These are phyloP conservation scores for Automeris io DNA, from an alignment of 2,888 invertebrate species.

Conservation along the genomic window DNA sequence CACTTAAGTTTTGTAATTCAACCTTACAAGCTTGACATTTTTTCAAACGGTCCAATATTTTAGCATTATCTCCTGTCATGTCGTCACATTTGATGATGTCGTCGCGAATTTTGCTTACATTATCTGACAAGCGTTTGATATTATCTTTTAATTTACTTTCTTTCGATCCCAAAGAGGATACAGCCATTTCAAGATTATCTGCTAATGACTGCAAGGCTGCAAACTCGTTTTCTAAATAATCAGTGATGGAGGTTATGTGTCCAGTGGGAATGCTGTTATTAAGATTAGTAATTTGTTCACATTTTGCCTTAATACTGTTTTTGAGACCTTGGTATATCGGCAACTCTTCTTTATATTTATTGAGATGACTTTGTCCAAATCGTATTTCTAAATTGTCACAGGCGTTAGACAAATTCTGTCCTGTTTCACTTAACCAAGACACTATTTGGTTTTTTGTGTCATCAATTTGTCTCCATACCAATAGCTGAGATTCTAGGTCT, in stretches of 20 bases:
- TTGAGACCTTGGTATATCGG: conserved; percentile 86
- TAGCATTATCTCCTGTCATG: conserved; percentile 90
- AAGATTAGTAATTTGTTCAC: conserved; percentile 85
- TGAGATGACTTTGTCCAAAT: conserved; percentile 85
- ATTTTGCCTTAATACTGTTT: conserved; percentile 87
- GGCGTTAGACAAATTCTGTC: conserved; percentile 84
- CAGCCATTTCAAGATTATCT: conserved; percentile 83
- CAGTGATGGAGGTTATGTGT: conserved; percentile 80
- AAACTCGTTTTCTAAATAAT: conserved; percentile 86
- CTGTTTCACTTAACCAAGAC: conserved; percentile 90
- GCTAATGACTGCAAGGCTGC: conserved; percentile 84
- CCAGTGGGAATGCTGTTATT: conserved; percentile 84
- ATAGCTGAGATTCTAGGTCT: conserved; percentile 89
- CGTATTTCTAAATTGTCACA: conserved; percentile 89
- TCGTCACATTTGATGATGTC: conserved; percentile 93
- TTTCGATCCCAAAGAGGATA: conserved; percentile 83
- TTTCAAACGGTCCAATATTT: conserved; percentile 87
- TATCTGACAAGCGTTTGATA: conserved; percentile 83
- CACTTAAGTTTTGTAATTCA: conserved; percentile 82
- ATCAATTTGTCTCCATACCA: conserved; percentile 96
- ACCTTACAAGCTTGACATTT: conserved; percentile 84
- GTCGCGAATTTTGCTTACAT: conserved; percentile 85
- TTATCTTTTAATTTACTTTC: conserved; percentile 84
- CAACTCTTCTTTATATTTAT: conserved; percentile 91
- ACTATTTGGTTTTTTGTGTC: conserved; percentile 89